Evolutionary conservation across 35 echinoderm and acorn worm genomes (phyloP).

Genomic region (Antedon bifida): DNA sequence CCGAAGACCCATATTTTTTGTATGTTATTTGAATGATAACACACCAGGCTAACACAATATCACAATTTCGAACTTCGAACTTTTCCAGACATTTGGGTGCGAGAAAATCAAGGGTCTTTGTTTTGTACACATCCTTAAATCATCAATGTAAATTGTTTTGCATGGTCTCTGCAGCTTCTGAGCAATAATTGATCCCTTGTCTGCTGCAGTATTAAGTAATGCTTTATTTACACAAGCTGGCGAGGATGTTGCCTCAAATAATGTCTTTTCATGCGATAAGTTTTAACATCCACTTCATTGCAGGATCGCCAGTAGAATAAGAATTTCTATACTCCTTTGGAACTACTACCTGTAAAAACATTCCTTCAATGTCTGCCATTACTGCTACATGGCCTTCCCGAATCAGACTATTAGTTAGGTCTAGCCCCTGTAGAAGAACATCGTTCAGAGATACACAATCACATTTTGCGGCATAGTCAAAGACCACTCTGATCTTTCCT

Average conservation of each 20-base stretch:
- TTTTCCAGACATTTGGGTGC: too few relatives aligned
- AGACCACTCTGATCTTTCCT: constrained; percentile 7
- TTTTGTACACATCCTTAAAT: neutral
- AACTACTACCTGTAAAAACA: constrained; percentile 24
- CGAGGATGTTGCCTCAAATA: constrained; percentile 13
- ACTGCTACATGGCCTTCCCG: constrained; percentile 4
- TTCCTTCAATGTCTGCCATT: constrained; percentile 13
- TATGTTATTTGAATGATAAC: too few relatives aligned
- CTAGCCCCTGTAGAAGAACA: constrained; percentile 25
- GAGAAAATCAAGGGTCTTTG: neutral
- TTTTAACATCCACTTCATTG: neutral
- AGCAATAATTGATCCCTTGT: constrained; percentile 1
- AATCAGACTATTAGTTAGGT: constrained; percentile 9
- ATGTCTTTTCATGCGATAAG: constrained; percentile 14
- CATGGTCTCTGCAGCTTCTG: neutral
- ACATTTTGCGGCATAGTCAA: constrained; percentile 21
- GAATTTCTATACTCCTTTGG: neutral
- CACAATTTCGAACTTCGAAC: too few relatives aligned
- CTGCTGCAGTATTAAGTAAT: constrained; percentile 1
- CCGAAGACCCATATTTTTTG: too few relatives aligned
- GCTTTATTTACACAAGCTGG: constrained; percentile 18
- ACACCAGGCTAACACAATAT: too few relatives aligned
- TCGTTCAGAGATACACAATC: constrained; percentile 9
- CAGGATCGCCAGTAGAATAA: constrained; percentile 8
- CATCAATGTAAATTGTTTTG: constrained; percentile 5